phyloP scores from a whole-genome alignment of 2,113 vertebrate species.

The Perca schrenkii region DNA sequence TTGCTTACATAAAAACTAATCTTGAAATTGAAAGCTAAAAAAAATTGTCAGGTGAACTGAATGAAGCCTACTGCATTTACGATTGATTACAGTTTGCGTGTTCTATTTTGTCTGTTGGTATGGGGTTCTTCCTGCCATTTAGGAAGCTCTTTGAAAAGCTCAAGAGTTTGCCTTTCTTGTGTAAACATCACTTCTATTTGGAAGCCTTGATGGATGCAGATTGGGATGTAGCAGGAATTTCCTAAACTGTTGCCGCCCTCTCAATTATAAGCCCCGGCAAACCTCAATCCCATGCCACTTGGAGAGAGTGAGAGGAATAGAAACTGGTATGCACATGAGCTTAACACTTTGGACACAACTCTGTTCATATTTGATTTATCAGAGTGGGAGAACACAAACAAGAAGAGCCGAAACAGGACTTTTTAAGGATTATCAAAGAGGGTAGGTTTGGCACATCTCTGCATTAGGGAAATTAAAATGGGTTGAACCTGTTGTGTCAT shows the following conservation, averaged over 20 bases:
- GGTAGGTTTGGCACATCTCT: not conserved
- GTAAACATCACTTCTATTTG: slow-evolving; percentile 64
- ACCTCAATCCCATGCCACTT: slow-evolving; percentile 8
- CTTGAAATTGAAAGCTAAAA: not conserved
- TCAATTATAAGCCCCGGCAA: not conserved
- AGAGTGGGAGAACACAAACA: not conserved
- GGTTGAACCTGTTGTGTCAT: not conserved
- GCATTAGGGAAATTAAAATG: not conserved
- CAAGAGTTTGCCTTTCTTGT: slow-evolving; percentile 51
- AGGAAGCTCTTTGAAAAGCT: slow-evolving; percentile 65
- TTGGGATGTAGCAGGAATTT: slow-evolving; percentile 72
- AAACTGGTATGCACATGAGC: not conserved
- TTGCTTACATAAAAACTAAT: not conserved
- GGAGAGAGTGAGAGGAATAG: not conserved
- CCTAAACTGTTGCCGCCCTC: slow-evolving; percentile 61
- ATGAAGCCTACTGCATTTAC: not conserved
- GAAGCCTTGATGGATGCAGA: slow-evolving; percentile 59
- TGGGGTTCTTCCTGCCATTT: slow-evolving; percentile 68
- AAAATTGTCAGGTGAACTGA: not conserved
- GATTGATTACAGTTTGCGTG: not conserved
- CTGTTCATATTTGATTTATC: too few relatives aligned
- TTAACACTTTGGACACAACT: not conserved
- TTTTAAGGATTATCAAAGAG: slow-evolving; percentile 7
- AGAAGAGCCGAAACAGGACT: not conserved
- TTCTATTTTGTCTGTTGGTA: slow-evolving; percentile 7